Conservation (phyloP, 2,888 invertebrate genomes). For the Drosophila demipolita region DNA sequence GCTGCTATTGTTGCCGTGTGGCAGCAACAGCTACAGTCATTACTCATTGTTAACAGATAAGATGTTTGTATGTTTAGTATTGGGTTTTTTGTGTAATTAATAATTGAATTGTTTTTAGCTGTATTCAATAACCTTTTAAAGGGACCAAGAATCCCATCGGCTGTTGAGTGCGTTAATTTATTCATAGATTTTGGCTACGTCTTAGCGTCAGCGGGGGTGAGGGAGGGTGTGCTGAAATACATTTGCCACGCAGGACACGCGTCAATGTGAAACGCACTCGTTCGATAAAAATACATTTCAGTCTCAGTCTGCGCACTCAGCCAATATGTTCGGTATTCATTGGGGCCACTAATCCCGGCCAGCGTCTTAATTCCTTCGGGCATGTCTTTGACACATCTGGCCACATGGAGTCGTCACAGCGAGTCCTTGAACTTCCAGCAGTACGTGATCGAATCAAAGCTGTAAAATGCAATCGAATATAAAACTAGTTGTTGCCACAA, state of each 20-base stretch:
- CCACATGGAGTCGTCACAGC: conserved; percentile 9
- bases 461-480: conserved; percentile 21
- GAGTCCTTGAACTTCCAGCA: conserved; percentile 51
- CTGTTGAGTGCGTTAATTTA: conserved; percentile 70
- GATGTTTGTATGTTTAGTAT: conserved; percentile 2
- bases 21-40: conserved; percentile 27
- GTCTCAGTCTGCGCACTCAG: conserved; percentile 4
- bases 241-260: conserved; percentile 55
- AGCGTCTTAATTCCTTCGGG: conserved; percentile 55
- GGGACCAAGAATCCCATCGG: conserved; percentile 61
- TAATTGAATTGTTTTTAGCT: conserved; percentile 60
- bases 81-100: conserved; percentile 41
- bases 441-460: conserved; percentile 25
- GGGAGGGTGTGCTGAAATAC: background rate
- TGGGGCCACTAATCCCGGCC: background rate
- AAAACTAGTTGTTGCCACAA: conserved; percentile 15
- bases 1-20: background rate
- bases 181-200: conserved; percentile 57
- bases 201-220: conserved; percentile 1
- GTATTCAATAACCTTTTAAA: conserved; percentile 45
- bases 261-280: conserved; percentile 27
- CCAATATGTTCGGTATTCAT: conserved; percentile 34
- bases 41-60: conserved; percentile 35
- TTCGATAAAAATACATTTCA: conserved; percentile 19
- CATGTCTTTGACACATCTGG: conserved; percentile 52